A percentile compares a stretch with the other conserved stretches of the same genome.
Conservation (phyloP, 2,797 vertebrate genomes). For the Esox lucius region DNA sequence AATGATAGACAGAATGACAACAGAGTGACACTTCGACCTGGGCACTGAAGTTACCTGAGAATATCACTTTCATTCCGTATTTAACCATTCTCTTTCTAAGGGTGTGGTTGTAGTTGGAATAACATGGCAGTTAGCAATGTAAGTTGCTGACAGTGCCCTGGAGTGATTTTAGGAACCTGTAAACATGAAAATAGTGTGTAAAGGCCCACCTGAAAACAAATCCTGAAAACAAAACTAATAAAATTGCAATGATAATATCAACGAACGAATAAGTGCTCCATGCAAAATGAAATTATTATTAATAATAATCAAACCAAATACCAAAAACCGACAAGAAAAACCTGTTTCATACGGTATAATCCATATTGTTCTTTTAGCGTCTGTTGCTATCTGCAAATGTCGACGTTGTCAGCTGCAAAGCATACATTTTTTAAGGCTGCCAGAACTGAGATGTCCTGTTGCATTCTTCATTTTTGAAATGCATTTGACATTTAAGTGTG, state of each 20-base stretch:
- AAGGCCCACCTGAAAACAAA: constrained; percentile 55
- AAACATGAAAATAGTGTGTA: constrained; percentile 68
- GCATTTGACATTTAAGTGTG: constrained; percentile 46
- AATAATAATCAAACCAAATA: constrained; percentile 33
- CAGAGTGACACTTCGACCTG: constrained; percentile 70
- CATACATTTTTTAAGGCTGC: constrained; percentile 65
- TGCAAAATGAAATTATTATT: constrained; percentile 63
- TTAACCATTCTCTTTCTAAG: constrained; percentile 70
- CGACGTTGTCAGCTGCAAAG: constrained; percentile 63
- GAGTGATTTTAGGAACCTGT: constrained; percentile 63
- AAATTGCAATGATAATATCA: constrained; percentile 51
- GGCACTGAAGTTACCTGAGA: constrained; percentile 82
- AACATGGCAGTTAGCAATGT: constrained; percentile 64
- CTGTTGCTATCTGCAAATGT: constrained; percentile 63
- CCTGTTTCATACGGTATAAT: constrained; percentile 44
- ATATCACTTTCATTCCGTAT: constrained; percentile 72
- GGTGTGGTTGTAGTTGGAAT: constrained; percentile 58
- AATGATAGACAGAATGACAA: constrained; percentile 51
- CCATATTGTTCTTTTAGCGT: constrained; percentile 63
- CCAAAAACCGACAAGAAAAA: constrained; percentile 35
- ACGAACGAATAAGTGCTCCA: constrained; percentile 81
- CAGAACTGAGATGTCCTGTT: constrained; percentile 64
- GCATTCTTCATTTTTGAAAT: constrained; percentile 60
- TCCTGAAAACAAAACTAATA: constrained; percentile 1
- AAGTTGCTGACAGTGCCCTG: constrained; percentile 59